These are phyloP conservation scores for Oncorhynchus keta DNA, from an alignment of 2,113 vertebrate species.

Conservation along the genomic window DNA sequence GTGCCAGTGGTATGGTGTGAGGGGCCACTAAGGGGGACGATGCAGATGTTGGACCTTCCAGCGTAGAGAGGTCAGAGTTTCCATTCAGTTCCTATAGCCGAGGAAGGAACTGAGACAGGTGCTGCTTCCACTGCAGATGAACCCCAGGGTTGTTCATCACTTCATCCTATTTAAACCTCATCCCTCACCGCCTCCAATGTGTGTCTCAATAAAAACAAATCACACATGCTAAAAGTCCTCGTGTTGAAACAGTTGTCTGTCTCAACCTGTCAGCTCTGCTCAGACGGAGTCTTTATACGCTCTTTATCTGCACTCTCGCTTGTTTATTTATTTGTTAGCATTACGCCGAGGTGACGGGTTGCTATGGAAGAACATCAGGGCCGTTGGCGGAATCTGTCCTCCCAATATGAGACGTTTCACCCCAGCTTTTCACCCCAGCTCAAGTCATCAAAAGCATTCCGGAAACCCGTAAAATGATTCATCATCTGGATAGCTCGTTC, in stretches of 20 bases:
- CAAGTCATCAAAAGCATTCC: constrained; percentile 55
- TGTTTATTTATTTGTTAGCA: constrained; percentile 51
- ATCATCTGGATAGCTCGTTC: constrained; percentile 52
- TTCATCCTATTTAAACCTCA: constrained; percentile 12
- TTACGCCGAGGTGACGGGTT: constrained; percentile 43
- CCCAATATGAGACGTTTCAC: constrained; percentile 33
- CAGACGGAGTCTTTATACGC: constrained; percentile 31
- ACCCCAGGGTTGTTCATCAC: not conserved
- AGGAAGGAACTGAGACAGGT: not conserved
- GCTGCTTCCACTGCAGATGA: not conserved
- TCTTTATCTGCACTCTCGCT: constrained; percentile 11
- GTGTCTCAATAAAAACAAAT: constrained; percentile 40
- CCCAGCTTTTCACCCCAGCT: constrained; percentile 7
- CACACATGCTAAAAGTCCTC: constrained; percentile 10
- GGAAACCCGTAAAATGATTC: constrained; percentile 49
- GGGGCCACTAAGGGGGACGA: not conserved
- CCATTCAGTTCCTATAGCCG: not conserved
- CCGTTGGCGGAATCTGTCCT: constrained; percentile 12
- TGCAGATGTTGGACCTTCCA: not conserved
- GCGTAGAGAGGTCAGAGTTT: not conserved
- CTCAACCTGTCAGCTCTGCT: constrained; percentile 11
- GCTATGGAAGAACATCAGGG: constrained; percentile 29
- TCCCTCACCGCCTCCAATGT: constrained; percentile 11
- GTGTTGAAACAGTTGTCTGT: constrained; percentile 35
- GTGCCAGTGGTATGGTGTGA: not conserved